Evolutionary conservation across 2,113 vertebrate species (phyloP).

Genomic region (Pelmatolapia mariae): DNA sequence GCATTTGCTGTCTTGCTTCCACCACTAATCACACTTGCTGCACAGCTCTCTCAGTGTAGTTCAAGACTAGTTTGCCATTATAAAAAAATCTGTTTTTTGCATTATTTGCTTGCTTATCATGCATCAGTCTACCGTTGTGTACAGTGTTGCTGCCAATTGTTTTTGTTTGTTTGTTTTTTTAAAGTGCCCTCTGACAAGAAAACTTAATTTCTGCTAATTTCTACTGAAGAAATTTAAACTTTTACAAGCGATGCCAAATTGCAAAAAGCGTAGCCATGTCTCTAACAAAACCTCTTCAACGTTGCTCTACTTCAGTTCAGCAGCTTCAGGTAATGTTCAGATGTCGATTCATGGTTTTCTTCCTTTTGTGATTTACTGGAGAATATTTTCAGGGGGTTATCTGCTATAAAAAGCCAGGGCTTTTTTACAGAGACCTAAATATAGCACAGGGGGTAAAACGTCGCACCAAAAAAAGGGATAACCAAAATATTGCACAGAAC

Average conservation of each 20-base stretch:
- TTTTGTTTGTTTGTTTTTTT: neutral
- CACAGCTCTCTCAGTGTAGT: neutral
- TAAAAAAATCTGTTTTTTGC: neutral
- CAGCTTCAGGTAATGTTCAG: neutral
- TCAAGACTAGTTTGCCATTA: neutral
- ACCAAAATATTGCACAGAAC: neutral
- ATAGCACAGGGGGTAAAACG: neutral
- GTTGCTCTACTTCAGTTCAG: neutral
- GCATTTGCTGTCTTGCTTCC: neutral
- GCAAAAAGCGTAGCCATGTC: neutral
- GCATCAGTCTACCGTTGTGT: neutral
- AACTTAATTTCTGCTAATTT: neutral
- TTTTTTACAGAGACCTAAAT: neutral
- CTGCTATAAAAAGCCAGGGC: neutral
- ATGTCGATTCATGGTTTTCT: neutral
- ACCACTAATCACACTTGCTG: neutral
- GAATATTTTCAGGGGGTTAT: neutral
- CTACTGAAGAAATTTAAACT: neutral
- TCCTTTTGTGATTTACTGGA: neutral
- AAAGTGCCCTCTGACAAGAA: neutral
- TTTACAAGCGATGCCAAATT: neutral
- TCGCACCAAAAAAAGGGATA: neutral
- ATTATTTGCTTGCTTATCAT: neutral
- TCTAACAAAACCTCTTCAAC: neutral
- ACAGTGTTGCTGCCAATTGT: neutral